Evolutionary conservation across 2,113 vertebrate genomes (phyloP), one percentile per base, ranked within the genome.

Genomic region (Cheilinus undulatus): DNA sequence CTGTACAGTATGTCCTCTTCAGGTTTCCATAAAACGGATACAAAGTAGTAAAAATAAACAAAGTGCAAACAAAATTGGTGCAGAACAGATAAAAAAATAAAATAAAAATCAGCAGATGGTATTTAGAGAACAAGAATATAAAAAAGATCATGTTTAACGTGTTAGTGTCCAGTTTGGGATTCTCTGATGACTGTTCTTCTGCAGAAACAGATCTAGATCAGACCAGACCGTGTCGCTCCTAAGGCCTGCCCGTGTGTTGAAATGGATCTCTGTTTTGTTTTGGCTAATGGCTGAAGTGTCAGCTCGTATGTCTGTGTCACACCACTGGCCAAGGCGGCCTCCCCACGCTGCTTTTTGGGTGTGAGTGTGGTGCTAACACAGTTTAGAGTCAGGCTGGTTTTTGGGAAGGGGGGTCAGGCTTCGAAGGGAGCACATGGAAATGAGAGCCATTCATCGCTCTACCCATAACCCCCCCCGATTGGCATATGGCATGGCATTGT

Each of bases 401-500:
- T 51, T 32, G n/a, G 83, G 24, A 30, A 80, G 90, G 84, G 89
- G 90, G 63, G 51, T 48, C 51, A 65, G 62, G 90, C 90, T 93
- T 88, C 82, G 80, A 90, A 91, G 90, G 86, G 94, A 93, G 94
- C 93, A 93, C 93, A 93, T 91, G 92, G 95, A 96, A 96, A 97
- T 95, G 95, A 96, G 95, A 85, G 92, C 95, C 94, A 95, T 96
- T 97, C 95, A 95, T 94, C 92, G 73, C 84, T 65, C 66, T 24
- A 17, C 78, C 80, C 56, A n/a, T 24, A 60, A 73, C 74, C 76
- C 80, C n/a, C 86, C 73, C 78, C 76, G 56, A 84, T 90, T 93
- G 95, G 95, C 96, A 96, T 96, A 97, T 96, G 95, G 96, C 96
- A 91, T 87, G 91, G 86, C 94, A 96, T 97, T 98, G 96, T 99